These are phyloP conservation scores for Galleria mellonella DNA, from an alignment of 1,140 invertebrate genomes.

Conservation along the genomic window DNA sequence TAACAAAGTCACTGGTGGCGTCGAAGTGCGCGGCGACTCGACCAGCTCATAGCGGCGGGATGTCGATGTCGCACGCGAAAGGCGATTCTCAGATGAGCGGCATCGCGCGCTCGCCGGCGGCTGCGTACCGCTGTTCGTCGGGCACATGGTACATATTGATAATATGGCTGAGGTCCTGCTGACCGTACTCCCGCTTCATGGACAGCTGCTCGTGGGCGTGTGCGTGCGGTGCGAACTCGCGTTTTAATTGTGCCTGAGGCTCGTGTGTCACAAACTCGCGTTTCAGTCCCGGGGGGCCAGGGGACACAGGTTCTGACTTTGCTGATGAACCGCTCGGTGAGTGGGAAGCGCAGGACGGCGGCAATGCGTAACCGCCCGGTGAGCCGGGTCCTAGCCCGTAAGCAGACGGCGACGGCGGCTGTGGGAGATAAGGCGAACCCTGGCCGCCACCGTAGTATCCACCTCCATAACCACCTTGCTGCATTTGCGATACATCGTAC, in stretches of 20 bases:
- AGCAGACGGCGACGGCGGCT: slow-evolving; percentile 78
- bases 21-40: slow-evolving; percentile 35
- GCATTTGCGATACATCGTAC: slow-evolving; percentile 91
- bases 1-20: slow-evolving; percentile 48
- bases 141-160: slow-evolving; percentile 79
- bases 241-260: slow-evolving; percentile 79
- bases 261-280: slow-evolving; percentile 80
- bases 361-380: slow-evolving; percentile 77
- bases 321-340: slow-evolving; percentile 87
- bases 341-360: slow-evolving; percentile 81
- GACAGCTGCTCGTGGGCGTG: slow-evolving; percentile 76
- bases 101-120: slow-evolving; percentile 66
- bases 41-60: slow-evolving; percentile 71
- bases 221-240: slow-evolving; percentile 87
- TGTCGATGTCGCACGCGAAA: slow-evolving; percentile 75
- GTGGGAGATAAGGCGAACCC: slow-evolving; percentile 78
- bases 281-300: slow-evolving; percentile 78
- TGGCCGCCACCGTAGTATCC: slow-evolving; percentile 82
- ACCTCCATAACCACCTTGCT: slow-evolving; percentile 89
- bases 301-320: slow-evolving; percentile 89
- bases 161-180: slow-evolving; percentile 76
- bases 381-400: slow-evolving; percentile 79
- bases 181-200: slow-evolving; percentile 83
- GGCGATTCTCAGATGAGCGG: slow-evolving; percentile 74
- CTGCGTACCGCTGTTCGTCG: slow-evolving; percentile 70